Evolutionary conservation across 1,140 invertebrate species (phyloP), one percentile per base, ranked within the genome.

Genomic region (Drosophila ogumai): DNA sequence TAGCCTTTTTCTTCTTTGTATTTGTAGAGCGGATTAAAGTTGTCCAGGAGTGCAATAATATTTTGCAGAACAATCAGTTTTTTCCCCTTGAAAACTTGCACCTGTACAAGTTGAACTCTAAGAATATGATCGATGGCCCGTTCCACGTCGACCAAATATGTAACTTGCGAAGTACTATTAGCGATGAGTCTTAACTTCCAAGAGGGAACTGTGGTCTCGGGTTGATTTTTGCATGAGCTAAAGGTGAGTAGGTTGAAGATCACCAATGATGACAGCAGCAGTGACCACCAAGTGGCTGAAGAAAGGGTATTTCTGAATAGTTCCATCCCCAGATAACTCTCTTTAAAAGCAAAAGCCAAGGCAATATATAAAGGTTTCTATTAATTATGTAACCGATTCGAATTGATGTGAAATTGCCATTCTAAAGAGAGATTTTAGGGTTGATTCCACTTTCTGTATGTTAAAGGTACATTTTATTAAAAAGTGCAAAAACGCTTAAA

Each of bases 111-210:
- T 32, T 82, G 80, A 1, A 67, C 40, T 31, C 74, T 76, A 2
- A 82, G 7, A 9, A 82, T 43, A 32, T 79, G 66, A 36, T 79
- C 56, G 2, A 82, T 79, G 1, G 81, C 75, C 49, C 79, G 65
- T 28, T 82, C 69, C 57, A 82, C 22, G 22, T 82, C 81, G 3
- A 65, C 75, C 3, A 58, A 40, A 67, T 82, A 82, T 28, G 5
- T 28, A 5, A 28, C 25, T 6, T 28, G 25, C 25, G 0, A 28
- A 5, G 25, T 28, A 28, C 25, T 28, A 28, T 28, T 28, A 28
- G 25, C 25, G 6, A 28, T 28, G 25, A 28, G 25, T 28, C 6
- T 28, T 28, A 28, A 6, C 25, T 28, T 28, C 25, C 25, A 28
- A 28, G 25, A 28, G 3, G 25, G 25, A 28, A 28, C 25, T 28